Evolutionary conservation across 2,113 vertebrate species (phyloP).

Genomic region (Leucosticte australis): DNA sequence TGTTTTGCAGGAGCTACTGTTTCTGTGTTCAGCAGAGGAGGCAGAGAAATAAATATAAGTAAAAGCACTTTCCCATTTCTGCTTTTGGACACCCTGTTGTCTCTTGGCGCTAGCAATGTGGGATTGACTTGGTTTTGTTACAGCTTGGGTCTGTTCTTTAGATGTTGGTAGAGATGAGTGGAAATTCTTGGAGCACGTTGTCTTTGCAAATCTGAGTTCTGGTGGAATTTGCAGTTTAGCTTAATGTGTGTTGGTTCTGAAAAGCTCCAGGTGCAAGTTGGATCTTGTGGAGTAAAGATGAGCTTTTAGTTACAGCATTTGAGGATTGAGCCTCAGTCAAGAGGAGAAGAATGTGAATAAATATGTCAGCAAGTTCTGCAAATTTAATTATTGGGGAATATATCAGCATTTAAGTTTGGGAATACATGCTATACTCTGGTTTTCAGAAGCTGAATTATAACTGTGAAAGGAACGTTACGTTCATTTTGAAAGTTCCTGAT

Average conservation of each 20-base stretch:
- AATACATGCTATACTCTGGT: not conserved
- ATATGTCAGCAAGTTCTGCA: not conserved
- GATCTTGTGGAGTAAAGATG: not conserved
- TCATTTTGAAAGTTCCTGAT: not conserved
- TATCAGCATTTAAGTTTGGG: not conserved
- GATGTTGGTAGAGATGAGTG: not conserved
- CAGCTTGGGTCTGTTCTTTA: not conserved
- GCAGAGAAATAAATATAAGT: not conserved
- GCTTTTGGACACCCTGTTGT: not conserved
- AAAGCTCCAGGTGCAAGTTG: not conserved
- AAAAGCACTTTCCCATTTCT: not conserved
- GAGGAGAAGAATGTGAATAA: not conserved
- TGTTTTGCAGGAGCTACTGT: not conserved
- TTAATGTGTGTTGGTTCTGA: not conserved
- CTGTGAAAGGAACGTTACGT: not conserved
- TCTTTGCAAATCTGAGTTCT: not conserved
- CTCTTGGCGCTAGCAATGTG: not conserved
- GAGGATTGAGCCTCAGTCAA: not conserved
- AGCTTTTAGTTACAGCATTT: not conserved
- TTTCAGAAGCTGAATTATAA: not conserved
- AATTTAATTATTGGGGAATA: not conserved
- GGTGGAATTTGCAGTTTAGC: not conserved
- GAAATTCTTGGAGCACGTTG: rapidly evolving
- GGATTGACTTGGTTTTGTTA: not conserved
- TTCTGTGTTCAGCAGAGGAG: not conserved